These are phyloP conservation scores for Ectropis grisescens DNA, from an alignment of 1,140 invertebrate species.

Conservation along the genomic window DNA sequence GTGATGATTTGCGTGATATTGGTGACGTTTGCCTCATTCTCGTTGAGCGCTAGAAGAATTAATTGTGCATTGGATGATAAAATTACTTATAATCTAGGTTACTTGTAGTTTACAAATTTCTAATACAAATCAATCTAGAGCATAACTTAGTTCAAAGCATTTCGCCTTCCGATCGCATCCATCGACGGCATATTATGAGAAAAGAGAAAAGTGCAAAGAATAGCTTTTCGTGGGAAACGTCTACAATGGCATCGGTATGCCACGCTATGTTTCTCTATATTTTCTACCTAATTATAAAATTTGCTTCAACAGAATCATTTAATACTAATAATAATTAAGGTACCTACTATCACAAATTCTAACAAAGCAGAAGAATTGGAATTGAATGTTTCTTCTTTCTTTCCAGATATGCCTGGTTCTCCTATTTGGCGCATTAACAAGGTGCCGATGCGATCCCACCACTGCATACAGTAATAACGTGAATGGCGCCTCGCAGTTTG, in stretches of 20 bases:
- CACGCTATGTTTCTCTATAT: constrained; percentile 45
- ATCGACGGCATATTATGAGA: constrained; percentile 39
- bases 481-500: constrained; percentile 29
- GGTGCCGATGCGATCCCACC: constrained; percentile 29
- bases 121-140: too few species aligned
- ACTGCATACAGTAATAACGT: constrained; percentile 22
- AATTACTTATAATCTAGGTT: too few species aligned
- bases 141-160: too few species aligned
- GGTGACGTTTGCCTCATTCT: too few species aligned
- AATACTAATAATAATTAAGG: too few species aligned
- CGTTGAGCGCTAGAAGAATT: too few species aligned
- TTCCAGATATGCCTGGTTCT: constrained; percentile 48
- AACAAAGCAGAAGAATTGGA: constrained; percentile 1
- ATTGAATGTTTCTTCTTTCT: constrained; percentile 6
- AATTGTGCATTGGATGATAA: too few species aligned
- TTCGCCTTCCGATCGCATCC: constrained; percentile 31
- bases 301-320: too few species aligned
- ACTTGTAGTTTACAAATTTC: too few species aligned
- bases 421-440: constrained; percentile 24
- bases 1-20: too few species aligned
- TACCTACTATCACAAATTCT: not conserved
- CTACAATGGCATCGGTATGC: constrained; percentile 43
- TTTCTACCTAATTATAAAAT: constrained; percentile 51
- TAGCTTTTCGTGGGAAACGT: constrained; percentile 44
- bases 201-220: constrained; percentile 65